Evolutionary conservation across 2,797 vertebrate species (phyloP), one percentile per base, ranked within the genome.

Genomic region (Schizothorax lantsangensis): DNA sequence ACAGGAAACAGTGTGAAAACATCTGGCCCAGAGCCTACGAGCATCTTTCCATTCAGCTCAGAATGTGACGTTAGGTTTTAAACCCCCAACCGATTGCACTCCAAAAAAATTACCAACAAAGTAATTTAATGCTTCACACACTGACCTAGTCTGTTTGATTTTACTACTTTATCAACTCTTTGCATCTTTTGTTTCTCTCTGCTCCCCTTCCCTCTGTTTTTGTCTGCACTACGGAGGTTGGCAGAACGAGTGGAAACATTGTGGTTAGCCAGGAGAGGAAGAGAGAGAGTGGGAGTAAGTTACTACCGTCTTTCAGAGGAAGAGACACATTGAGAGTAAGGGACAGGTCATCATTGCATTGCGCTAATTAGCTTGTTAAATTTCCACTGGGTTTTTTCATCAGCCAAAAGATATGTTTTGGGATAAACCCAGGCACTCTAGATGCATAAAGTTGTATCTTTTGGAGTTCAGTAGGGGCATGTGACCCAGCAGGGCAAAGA

Each of bases 401-500:
- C 10, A 54, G 33, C 59, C 33, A 54, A 23, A 52, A 21, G 6
- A 17, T 54, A 17, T 8, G n/a, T 79, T 59, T 71, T 19, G 23
- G n/a, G n/a, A 71, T 33, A 15, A 59, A 57, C 49, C 23, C 7
- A 11, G 47, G 49, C 33, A 17, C 26, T 52, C 2, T 66, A 64
- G 40, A 40, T 64, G 30, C 7, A 1, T 64, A 17, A 33, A 54
- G n/a, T 43, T 12, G 62, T 3, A 1, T 9, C 30, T 36, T 43
- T 6, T 69, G n/a, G n/a, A 23, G 38, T 79, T 85, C 40, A 19
- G 54, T 8, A 23, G 40, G 62, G 64, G 45, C 93, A 90, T 87
- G 87, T 71, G 85, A 89, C 90, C 90, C 81, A 84, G 88, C 88
- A 83, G 87, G 80, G 57, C 89, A 85, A 45, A 72, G 47, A 88